Percentiles rank a stretch among this genome's conserved stretches.
These are phyloP conservation scores for Thysanoteuthis rhombus DNA, from an alignment of 2,888 invertebrate genomes.

Conservation along the genomic window DNA sequence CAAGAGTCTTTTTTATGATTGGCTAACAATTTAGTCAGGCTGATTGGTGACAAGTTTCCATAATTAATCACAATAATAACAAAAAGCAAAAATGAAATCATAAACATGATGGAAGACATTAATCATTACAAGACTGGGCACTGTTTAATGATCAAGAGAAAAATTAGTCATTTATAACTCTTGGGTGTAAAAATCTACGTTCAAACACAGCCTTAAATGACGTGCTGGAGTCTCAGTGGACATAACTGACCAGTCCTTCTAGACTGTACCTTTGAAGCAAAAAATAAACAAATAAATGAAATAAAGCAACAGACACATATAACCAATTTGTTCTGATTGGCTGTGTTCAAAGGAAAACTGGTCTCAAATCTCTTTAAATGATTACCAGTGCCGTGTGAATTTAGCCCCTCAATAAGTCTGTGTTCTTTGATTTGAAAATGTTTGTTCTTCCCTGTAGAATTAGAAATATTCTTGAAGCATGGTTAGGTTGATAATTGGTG, in stretches of 20 bases:
- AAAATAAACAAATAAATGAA: not conserved
- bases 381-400: not conserved
- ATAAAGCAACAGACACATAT: not conserved
- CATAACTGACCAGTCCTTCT: not conserved
- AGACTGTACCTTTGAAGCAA: not conserved
- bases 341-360: not conserved
- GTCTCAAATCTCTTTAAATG: not conserved
- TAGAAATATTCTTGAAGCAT: slow-evolving; percentile 12
- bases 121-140: not conserved
- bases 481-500: not conserved
- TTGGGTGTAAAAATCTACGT: not conserved
- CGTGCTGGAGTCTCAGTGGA: not conserved
- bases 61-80: not conserved
- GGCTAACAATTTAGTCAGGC: not conserved
- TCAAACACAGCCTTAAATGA: not conserved
- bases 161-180: not conserved
- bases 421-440: not conserved
- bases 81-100: not conserved
- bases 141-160: not conserved
- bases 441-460: not conserved
- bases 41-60: not conserved
- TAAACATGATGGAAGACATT: not conserved
- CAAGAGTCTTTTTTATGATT: not conserved
- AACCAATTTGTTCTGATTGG: not conserved
- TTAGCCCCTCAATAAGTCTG: slow-evolving; percentile 12